These are phyloP conservation scores for Etheostoma perlongum DNA, from an alignment of 2,797 vertebrate species.

Conservation along the genomic window DNA sequence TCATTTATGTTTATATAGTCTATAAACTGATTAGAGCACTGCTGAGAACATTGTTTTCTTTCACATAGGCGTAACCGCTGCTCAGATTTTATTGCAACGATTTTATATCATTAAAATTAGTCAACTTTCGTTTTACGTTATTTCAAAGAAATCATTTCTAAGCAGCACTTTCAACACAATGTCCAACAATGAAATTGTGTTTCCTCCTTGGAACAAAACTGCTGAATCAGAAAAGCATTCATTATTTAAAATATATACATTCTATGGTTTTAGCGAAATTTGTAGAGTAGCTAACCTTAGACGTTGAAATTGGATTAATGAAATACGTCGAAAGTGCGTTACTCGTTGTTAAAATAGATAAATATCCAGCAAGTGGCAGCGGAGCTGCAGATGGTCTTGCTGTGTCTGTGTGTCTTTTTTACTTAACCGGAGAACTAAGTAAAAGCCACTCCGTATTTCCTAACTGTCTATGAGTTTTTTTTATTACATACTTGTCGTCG, in stretches of 20 bases:
- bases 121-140: background rate
- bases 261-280: background rate
- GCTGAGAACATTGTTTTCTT: background rate
- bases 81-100: background rate
- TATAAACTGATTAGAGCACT: background rate
- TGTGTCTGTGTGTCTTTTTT: background rate
- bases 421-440: background rate
- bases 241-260: background rate
- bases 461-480: background rate
- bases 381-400: background rate
- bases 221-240: accelerated
- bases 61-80: background rate
- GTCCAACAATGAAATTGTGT: background rate
- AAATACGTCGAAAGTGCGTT: conserved; percentile 66
- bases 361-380: conserved; percentile 39
- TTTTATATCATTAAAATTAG: background rate
- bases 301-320: background rate
- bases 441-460: background rate
- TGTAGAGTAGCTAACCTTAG: accelerated
- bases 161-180: conserved; percentile 51
- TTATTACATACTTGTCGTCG: background rate
- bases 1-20: background rate
- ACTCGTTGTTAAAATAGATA: conserved; percentile 9
- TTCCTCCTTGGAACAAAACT: accelerated
- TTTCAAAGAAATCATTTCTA: background rate